A percentile compares a stretch with the other conserved stretches of the same genome.
These are phyloP conservation scores for Spizaetus ornatus DNA, from an alignment of 2,113 vertebrate species.

Conservation along the genomic window DNA sequence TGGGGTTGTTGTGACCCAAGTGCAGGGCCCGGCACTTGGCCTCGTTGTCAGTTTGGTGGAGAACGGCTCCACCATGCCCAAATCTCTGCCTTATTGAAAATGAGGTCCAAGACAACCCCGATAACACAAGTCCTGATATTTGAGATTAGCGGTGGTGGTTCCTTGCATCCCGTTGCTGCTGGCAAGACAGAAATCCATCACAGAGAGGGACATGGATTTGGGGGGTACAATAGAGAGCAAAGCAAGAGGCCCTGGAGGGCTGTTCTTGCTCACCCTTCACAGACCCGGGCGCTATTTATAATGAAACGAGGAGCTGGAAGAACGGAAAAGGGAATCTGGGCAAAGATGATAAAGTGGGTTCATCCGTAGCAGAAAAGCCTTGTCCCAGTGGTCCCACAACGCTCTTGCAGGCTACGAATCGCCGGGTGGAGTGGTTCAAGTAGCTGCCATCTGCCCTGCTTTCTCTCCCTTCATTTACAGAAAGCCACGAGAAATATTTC, in stretches of 20 bases:
- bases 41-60: background rate
- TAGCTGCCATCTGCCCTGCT: background rate
- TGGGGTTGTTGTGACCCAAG: background rate
- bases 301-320: background rate
- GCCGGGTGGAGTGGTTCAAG: background rate
- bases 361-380: background rate
- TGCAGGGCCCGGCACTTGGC: background rate
- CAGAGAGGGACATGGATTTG: background rate
- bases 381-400: background rate
- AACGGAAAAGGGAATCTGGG: background rate
- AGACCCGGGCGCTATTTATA: background rate
- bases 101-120: background rate
- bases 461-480: background rate
- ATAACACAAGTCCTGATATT: background rate
- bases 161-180: background rate
- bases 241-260: background rate
- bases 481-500: constrained; percentile 27
- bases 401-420: background rate
- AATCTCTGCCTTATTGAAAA: background rate
- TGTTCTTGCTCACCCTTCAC: background rate
- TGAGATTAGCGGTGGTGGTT: background rate
- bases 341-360: background rate
- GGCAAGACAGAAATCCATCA: background rate
- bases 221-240: background rate
- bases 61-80: fast-evolving